A percentile compares a stretch with the other conserved stretches of the same genome.
Evolutionary conservation across 2,113 vertebrate genomes (phyloP).

Genomic region (Rhinoptilus africanus): DNA sequence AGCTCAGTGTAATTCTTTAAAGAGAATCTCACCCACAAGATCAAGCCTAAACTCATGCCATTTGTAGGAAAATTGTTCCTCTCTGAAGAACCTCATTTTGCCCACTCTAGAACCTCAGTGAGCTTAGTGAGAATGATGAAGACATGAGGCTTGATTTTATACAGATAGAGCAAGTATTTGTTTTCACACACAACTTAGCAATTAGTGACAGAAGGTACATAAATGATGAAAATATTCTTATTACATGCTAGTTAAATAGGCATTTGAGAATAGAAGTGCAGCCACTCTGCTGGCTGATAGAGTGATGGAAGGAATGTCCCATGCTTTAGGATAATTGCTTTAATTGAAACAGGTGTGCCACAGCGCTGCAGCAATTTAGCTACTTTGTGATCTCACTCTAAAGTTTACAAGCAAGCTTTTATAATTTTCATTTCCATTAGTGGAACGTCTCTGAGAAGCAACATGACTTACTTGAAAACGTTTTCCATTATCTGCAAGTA

Average conservation of each 20-base stretch:
- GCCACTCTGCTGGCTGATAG: not conserved
- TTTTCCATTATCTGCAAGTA: slow-evolving; percentile 44
- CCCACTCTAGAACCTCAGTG: not conserved
- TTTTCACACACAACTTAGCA: not conserved
- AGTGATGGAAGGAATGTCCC: not conserved
- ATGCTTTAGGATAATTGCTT: slow-evolving; percentile 23
- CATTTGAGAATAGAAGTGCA: not conserved
- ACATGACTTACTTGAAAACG: slow-evolving; percentile 24
- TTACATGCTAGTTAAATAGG: not conserved
- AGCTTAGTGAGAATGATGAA: not conserved
- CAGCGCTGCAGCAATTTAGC: not conserved
- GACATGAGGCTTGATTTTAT: not conserved
- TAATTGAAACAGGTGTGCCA: slow-evolving; percentile 33
- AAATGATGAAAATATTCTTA: not conserved
- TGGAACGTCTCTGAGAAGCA: not conserved
- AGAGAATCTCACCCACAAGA: not conserved
- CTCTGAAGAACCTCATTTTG: not conserved
- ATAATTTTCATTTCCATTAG: slow-evolving; percentile 46
- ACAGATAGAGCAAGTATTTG: not conserved
- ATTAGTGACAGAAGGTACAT: not conserved
- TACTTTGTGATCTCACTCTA: not conserved
- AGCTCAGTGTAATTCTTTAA: not conserved
- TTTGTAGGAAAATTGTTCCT: not conserved
- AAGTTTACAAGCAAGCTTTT: slow-evolving; percentile 23
- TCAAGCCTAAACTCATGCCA: not conserved